Base-by-base conservation (phyloP, 2,797 vertebrate genomes). In the Apogon talboti region DNA sequence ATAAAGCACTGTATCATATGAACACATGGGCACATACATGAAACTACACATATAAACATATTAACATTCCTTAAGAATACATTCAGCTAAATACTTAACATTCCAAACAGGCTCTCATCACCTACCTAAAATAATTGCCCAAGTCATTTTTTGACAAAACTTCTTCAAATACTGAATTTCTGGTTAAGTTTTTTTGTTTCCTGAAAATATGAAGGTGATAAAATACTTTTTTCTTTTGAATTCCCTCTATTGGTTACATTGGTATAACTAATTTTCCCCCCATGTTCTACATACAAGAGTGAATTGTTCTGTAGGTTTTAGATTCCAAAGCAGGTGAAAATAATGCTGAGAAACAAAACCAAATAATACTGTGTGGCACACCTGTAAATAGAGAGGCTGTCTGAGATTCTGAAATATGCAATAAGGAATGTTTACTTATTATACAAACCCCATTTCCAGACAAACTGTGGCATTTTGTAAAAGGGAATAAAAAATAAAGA, bases 31-130 rank as follows among this genome's bases (percentile, higher is more conserved):
- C 59, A 75, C 30, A 51, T 19, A 62, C 35, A 71, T 46, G 11
- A 51, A 61, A 7, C 3, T 43, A 51, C 64, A 28, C 57, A 74
- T 56, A 67, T 7, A 62, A 67, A 74, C 48, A 71, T 8, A 66
- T 61, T 54, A 60, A 79, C 70, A 72, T 73, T 82, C 47, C 47
- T 71, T 66, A 15, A 72, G 78, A 67, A 74, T 83, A 84, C 79
- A 86, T 85, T 84, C 82, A 82, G 41, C 44, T 75, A 58, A 78
- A 49, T 51, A 49, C 16, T 35, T 24, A 59, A 30, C 12, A 65
- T 35, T 15, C 28, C 7, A 12, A 59, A 61, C 45, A 73, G 5
- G 1, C 16, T 30, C 19, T n/a, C 24, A 28, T 28, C 24, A 28
- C 6, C 24, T 5, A 28, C 24, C 24, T 28, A 28, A 4, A 28